These are phyloP conservation scores for Meta bourneti DNA, from an alignment of 2,888 invertebrate species.

Conservation along the genomic window DNA sequence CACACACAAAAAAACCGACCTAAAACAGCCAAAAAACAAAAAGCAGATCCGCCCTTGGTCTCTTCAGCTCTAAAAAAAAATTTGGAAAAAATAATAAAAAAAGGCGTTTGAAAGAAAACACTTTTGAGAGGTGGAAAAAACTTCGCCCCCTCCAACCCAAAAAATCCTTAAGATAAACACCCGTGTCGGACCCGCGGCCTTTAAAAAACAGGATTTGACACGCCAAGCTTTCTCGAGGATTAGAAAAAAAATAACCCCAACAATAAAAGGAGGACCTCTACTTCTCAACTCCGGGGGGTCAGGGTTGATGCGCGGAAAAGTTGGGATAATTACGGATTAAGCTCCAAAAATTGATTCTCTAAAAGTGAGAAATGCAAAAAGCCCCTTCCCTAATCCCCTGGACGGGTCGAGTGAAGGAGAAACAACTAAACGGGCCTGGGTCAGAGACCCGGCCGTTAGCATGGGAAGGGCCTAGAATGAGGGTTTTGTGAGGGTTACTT, in stretches of 20 bases:
- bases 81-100: conserved; percentile 30
- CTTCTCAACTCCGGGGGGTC: conserved; percentile 46
- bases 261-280: background rate
- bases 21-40: conserved; percentile 3
- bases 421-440: background rate
- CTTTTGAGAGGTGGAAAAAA: conserved; percentile 35
- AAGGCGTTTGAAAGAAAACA: conserved; percentile 60
- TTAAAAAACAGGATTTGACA: conserved; percentile 75
- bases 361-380: conserved; percentile 49
- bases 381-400: conserved; percentile 42
- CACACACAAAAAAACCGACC: background rate
- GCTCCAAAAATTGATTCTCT: conserved; percentile 61
- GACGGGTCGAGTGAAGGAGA: conserved; percentile 24
- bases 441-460: conserved; percentile 24
- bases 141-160: conserved; percentile 5
- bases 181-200: conserved; percentile 34
- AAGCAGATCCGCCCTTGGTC: conserved; percentile 55
- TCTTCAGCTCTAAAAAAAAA: conserved; percentile 23
- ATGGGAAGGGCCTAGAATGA: background rate
- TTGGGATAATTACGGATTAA: conserved; percentile 73
- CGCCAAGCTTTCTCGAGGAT: background rate
- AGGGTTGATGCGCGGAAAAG: conserved; percentile 47
- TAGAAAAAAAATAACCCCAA: background rate
- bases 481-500: background rate
- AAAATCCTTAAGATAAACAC: conserved; percentile 73